A percentile compares a stretch with the other conserved stretches of the same genome.
Conservation (phyloP, 23 tunicate genomes). For the Diplosoma virens region DNA sequence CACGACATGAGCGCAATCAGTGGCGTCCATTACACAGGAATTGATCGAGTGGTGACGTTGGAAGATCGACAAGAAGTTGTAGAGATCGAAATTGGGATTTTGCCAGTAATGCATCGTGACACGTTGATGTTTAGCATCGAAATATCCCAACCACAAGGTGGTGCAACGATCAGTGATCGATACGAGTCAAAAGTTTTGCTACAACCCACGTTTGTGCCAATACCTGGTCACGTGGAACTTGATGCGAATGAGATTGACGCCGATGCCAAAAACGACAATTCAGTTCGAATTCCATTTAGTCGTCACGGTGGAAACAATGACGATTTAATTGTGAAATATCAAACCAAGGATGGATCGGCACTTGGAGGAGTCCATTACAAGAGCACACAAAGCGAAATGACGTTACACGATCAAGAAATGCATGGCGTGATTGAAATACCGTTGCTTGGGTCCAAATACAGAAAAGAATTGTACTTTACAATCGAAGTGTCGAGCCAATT, state of each 20-base stretch:
- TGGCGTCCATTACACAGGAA: slow-evolving; percentile 42
- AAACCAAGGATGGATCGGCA: slow-evolving; percentile 64
- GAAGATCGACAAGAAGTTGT: slow-evolving; percentile 47
- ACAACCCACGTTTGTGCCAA: slow-evolving; percentile 6
- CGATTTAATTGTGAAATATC: background rate
- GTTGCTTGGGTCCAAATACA: background rate
- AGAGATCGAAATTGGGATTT: slow-evolving; percentile 41
- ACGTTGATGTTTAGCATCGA: slow-evolving; percentile 46
- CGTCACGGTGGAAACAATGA: slow-evolving; percentile 4
- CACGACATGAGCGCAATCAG: slow-evolving; percentile 36
- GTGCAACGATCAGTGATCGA: slow-evolving; percentile 20
- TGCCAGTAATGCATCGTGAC: background rate
- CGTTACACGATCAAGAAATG: too few species aligned
- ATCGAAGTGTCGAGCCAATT: too few species aligned
- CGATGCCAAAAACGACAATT: background rate
- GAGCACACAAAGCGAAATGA: slow-evolving; percentile 34
- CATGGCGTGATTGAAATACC: background rate
- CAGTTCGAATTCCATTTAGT: background rate
- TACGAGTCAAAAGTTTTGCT: background rate
- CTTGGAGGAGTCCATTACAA: slow-evolving; percentile 55
- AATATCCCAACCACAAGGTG: slow-evolving; percentile 43
- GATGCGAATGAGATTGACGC: background rate
- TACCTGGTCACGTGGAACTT: background rate
- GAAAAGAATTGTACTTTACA: background rate
- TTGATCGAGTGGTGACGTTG: slow-evolving; percentile 31